Percentiles rank a stretch among this genome's conserved stretches.
Evolutionary conservation across 2,113 vertebrate species (phyloP).

Genomic region (Propithecus coquereli): DNA sequence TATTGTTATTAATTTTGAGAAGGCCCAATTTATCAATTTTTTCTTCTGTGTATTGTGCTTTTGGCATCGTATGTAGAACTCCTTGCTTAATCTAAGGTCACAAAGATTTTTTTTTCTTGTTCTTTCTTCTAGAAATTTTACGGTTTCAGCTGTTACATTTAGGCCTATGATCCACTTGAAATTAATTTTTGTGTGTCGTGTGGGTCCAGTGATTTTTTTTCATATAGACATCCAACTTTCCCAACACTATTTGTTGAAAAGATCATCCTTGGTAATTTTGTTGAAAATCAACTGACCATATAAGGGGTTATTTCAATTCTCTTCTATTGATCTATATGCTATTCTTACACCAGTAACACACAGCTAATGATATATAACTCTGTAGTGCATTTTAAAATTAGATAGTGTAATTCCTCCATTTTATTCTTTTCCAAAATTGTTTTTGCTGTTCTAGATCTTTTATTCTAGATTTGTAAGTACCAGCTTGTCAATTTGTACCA

Average conservation of each 20-base stretch:
- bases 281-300: background rate
- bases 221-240: background rate
- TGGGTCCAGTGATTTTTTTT: background rate
- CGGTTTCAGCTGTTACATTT: background rate
- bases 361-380: background rate
- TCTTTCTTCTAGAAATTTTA: background rate
- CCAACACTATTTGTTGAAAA: background rate
- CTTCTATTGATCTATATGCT: background rate
- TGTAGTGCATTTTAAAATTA: background rate
- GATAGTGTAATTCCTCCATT: background rate
- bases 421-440: background rate
- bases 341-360: background rate
- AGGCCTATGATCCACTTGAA: background rate
- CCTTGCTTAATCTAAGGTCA: background rate
- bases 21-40: background rate
- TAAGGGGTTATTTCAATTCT: background rate
- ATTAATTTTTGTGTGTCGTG: background rate
- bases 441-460: background rate
- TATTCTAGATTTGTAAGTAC: background rate
- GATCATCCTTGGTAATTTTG: background rate
- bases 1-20: background rate
- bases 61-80: background rate
- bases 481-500: background rate
- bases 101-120: background rate
- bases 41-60: background rate